These are phyloP conservation scores for Zaprionus davidi DNA, from an alignment of 1,140 invertebrate species.

Conservation along the genomic window DNA sequence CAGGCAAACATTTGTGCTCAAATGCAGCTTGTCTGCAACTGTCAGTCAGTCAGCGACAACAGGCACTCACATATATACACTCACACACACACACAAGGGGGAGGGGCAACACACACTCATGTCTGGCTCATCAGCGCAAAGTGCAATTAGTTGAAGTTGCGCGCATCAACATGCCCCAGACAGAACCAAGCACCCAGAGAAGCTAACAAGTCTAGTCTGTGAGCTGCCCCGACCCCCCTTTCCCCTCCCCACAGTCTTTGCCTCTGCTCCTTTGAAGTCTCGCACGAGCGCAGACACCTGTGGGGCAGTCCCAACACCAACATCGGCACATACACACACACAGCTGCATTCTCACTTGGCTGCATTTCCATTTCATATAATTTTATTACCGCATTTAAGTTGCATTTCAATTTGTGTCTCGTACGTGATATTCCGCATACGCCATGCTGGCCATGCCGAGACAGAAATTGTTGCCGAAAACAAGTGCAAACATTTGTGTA, in stretches of 20 bases:
- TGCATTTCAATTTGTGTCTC: slow-evolving; percentile 68
- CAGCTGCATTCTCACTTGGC: slow-evolving; percentile 40
- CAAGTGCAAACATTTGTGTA: slow-evolving; percentile 73
- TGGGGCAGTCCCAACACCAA: slow-evolving; percentile 19
- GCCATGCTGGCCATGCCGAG: slow-evolving; percentile 29
- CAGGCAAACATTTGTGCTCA: slow-evolving; percentile 82
- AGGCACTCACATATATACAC: slow-evolving; percentile 18
- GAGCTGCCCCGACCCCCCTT: background rate
- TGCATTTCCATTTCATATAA: slow-evolving; percentile 60
- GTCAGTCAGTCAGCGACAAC: slow-evolving; percentile 71
- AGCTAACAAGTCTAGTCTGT: slow-evolving; percentile 70
- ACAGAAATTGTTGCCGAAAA: slow-evolving; percentile 42
- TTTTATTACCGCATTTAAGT: slow-evolving; percentile 73
- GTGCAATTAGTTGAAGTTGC: slow-evolving; percentile 81
- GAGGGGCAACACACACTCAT: slow-evolving; percentile 36
- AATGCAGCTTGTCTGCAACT: slow-evolving; percentile 82
- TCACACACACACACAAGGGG: slow-evolving; percentile 5
- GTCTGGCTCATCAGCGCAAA: slow-evolving; percentile 81
- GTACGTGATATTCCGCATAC: slow-evolving; percentile 56
- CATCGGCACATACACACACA: slow-evolving; percentile 8
- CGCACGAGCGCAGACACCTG: slow-evolving; percentile 60
- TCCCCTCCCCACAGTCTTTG: background rate
- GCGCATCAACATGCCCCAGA: slow-evolving; percentile 71
- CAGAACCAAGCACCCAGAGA: slow-evolving; percentile 60
- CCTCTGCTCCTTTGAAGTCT: slow-evolving; percentile 29